phyloP scores from a whole-genome alignment of 2,797 vertebrate species.

The Anguilla obscura region DNA sequence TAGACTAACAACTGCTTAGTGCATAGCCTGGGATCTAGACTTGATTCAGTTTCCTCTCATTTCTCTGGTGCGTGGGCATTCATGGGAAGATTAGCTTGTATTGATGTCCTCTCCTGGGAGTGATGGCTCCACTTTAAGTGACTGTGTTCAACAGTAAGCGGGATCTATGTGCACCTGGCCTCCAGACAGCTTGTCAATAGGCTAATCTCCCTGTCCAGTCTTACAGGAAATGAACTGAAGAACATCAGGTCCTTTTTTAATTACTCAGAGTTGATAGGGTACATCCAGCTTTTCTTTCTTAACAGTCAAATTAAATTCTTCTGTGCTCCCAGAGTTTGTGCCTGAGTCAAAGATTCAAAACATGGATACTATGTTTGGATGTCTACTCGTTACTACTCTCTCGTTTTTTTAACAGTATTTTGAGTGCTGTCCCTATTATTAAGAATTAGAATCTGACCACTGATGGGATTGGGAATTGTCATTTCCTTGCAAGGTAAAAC shows the following conservation, averaged over 20 bases:
- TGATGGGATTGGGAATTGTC: slow-evolving; percentile 5
- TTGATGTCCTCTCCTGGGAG: background rate
- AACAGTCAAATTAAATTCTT: background rate
- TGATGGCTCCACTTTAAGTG: background rate
- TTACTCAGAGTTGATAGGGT: slow-evolving; percentile 13
- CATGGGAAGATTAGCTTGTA: background rate
- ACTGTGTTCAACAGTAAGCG: slow-evolving; percentile 13
- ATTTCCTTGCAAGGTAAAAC: slow-evolving; percentile 47
- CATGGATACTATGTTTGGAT: background rate
- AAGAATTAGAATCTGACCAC: background rate
- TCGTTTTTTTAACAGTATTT: background rate
- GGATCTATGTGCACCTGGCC: slow-evolving; percentile 15
- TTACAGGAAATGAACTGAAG: slow-evolving; percentile 30
- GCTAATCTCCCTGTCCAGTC: slow-evolving; percentile 25
- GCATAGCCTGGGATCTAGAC: background rate
- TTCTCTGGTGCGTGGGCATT: background rate
- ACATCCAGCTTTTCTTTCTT: background rate
- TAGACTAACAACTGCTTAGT: background rate
- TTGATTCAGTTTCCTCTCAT: background rate
- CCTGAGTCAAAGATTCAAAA: background rate
- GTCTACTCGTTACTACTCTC: background rate
- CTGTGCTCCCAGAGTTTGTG: slow-evolving; percentile 2
- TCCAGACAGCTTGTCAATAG: slow-evolving; percentile 34
- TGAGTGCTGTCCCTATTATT: background rate
- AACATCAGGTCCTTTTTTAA: background rate